phyloP scores from a whole-genome alignment of 2,113 vertebrate species.

The Brevimyrus niger region DNA sequence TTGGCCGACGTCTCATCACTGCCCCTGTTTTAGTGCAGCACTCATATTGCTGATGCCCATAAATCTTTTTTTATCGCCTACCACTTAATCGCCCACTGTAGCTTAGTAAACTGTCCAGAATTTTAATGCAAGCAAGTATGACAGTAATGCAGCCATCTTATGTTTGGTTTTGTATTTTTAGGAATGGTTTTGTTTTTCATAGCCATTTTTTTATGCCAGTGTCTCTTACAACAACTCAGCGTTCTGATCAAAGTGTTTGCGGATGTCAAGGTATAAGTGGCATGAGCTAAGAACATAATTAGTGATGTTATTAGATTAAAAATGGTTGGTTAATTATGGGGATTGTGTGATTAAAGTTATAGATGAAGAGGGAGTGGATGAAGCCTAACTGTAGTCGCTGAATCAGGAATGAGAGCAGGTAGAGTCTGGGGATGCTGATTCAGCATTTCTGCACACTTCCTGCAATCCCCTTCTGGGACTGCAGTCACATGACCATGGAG shows the following conservation, averaged over 20 bases:
- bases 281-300: not conserved
- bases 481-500: slow-evolving; percentile 12
- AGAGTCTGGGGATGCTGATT: not conserved
- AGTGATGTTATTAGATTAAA: not conserved
- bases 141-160: not conserved
- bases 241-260: not conserved
- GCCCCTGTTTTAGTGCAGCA: not conserved
- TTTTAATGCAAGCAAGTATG: not conserved
- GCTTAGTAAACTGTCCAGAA: not conserved
- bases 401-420: slow-evolving; percentile 5
- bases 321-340: not conserved
- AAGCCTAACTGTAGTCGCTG: not conserved
- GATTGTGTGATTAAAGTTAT: not conserved
- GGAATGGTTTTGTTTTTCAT: not conserved
- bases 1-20: not conserved
- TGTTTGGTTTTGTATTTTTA: not conserved
- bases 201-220: not conserved
- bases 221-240: not conserved
- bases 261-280: not conserved
- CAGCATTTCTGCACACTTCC: not conserved
- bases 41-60: not conserved
- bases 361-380: not conserved
- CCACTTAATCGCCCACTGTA: not conserved
- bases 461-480: slow-evolving; percentile 7
- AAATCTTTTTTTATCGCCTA: not conserved